These are phyloP conservation scores for Lophochroa leadbeateri DNA, from an alignment of 2,113 vertebrate genomes.

Conservation along the genomic window DNA sequence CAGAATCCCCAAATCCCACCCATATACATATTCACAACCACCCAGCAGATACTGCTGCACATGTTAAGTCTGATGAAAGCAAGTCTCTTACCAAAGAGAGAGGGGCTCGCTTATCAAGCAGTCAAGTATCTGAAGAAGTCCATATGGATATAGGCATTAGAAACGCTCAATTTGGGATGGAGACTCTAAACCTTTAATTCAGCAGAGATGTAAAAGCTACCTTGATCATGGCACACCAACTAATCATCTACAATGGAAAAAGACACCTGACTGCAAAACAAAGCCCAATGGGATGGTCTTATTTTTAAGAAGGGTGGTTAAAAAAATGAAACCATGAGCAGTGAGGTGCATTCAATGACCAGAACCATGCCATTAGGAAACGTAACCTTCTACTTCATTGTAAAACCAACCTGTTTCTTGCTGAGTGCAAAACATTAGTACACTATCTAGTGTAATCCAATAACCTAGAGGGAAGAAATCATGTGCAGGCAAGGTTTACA, in stretches of 20 bases:
- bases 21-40: neutral
- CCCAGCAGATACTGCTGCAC: neutral
- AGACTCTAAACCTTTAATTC: neutral
- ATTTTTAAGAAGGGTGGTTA: neutral
- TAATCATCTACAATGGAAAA: no score
- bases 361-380: neutral
- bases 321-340: neutral
- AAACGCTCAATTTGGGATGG: neutral
- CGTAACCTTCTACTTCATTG: neutral
- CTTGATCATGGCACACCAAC: no score
- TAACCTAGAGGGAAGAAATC: neutral
- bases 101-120: neutral
- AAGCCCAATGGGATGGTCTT: neutral
- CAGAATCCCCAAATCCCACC: neutral
- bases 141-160: neutral
- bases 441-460: neutral
- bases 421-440: neutral
- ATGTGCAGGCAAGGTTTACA: neutral
- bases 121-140: neutral
- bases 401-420: neutral
- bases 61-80: neutral
- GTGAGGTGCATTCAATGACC: neutral
- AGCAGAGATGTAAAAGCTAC: neutral
- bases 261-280: neutral
- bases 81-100: neutral